Base-by-base conservation (phyloP, 1,140 invertebrate genomes). In the Philotrypesis tridentata region DNA sequence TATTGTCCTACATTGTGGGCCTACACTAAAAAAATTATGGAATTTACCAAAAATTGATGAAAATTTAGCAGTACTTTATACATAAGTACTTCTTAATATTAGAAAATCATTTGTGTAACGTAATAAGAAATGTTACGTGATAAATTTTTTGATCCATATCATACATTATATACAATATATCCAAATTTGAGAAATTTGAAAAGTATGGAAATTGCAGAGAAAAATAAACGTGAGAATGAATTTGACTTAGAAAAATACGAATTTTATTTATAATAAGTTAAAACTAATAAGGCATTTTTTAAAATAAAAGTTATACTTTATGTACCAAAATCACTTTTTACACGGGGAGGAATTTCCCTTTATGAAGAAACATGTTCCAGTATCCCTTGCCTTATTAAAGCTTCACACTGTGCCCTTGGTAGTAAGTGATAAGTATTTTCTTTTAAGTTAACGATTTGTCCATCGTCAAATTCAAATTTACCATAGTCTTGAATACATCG, bases 341-440 rank as follows among this genome's bases (percentile, higher is more conserved):
- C 63, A 17, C 25, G 1, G n/a, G 6, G 23, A 63, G 23, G 63
- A 23, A 25, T 61, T 72, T 14, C 68, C 3, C 71, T 21, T 86
- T 84, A 90, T 9, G 86, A 88, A 85, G 85, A 86, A 55, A 95
- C 91, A 88, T 99, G 97, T 89, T 98, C 95, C 29, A 99, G 93
- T 87, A 99, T 94, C 65, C 98, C 98, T 93, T 98, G 97, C 79
- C 97, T 93, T 77, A 99, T 97, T 0, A 99, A 93, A 70, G 96
- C 95, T 91, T 99, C 97, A 90, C 97, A 98, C 87, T 98, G 96
- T 5, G 95, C 94, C 84, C 97, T 93, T 12, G 97, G 96, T 43
- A 99, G 90, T 88, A 97, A 96, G 92, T 99, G 97, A 92, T 97
- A 95, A 85, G 96, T 98, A 89, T 99, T 97, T 90, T 98, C 98